phyloP scores from a whole-genome alignment of 2,113 vertebrate species.

The Globicephala melas region DNA sequence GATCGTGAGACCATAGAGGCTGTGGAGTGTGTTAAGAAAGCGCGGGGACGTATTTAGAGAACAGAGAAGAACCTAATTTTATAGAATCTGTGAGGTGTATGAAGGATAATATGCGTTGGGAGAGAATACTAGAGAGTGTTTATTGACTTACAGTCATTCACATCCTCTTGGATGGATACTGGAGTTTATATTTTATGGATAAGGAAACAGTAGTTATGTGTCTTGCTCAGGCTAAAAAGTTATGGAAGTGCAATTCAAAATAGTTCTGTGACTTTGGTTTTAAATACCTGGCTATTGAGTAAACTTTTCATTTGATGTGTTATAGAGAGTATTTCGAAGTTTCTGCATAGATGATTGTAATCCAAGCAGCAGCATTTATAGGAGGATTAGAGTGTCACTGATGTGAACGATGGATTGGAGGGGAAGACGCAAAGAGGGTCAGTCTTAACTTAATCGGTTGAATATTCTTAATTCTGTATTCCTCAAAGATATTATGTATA shows the following conservation, averaged over 20 bases:
- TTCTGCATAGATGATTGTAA: background rate
- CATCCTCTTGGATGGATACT: background rate
- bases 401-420: background rate
- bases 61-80: background rate
- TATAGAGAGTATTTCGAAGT: background rate
- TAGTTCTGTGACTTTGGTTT: background rate
- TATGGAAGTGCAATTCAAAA: conserved; percentile 10
- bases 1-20: background rate
- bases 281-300: background rate
- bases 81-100: background rate
- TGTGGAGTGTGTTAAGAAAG: background rate
- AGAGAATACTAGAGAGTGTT: background rate
- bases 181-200: background rate
- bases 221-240: background rate
- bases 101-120: background rate
- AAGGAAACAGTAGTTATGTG: background rate
- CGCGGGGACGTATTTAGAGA: background rate
- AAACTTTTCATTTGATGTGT: conserved; percentile 10
- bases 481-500: background rate
- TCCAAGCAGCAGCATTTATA: background rate
- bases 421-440: background rate
- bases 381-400: background rate
- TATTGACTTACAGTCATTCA: background rate
- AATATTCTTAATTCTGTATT: conserved; percentile 6
- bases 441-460: background rate